These are phyloP conservation scores for Brachionus calyciflorus DNA, from an alignment of 1,140 invertebrate species.

Conservation along the genomic window DNA sequence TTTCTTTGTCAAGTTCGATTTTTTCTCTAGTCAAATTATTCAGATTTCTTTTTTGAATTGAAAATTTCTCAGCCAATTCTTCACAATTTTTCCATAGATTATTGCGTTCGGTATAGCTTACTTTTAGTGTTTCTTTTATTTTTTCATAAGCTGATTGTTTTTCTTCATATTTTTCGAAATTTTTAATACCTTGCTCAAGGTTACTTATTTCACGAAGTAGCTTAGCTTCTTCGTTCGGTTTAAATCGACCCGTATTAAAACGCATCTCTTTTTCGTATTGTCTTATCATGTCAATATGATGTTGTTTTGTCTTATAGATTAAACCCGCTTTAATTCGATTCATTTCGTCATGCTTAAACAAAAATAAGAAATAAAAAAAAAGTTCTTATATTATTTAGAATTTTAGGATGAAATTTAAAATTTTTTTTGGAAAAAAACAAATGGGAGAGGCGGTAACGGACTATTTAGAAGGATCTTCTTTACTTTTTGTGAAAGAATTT, in stretches of 20 bases:
- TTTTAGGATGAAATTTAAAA: no score
- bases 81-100: no score
- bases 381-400: background rate
- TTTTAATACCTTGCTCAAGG: background rate
- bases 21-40: background rate
- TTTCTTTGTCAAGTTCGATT: background rate
- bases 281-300: conserved; percentile 25
- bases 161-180: conserved; percentile 26
- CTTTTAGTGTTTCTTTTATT: background rate
- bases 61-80: background rate
- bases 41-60: background rate
- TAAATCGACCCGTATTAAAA: background rate
- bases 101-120: background rate
- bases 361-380: background rate
- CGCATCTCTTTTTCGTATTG: conserved; percentile 15
- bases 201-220: background rate
- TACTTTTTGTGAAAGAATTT: no score
- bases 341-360: conserved; percentile 27
- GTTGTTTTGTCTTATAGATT: conserved; percentile 10
- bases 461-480: no score
- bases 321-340: conserved; percentile 13
- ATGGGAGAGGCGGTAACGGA: no score
- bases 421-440: no score
- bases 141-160: background rate
- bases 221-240: conserved; percentile 12